These are phyloP conservation scores for Falco cherrug DNA, from an alignment of 2,797 vertebrate genomes.

Conservation along the genomic window DNA sequence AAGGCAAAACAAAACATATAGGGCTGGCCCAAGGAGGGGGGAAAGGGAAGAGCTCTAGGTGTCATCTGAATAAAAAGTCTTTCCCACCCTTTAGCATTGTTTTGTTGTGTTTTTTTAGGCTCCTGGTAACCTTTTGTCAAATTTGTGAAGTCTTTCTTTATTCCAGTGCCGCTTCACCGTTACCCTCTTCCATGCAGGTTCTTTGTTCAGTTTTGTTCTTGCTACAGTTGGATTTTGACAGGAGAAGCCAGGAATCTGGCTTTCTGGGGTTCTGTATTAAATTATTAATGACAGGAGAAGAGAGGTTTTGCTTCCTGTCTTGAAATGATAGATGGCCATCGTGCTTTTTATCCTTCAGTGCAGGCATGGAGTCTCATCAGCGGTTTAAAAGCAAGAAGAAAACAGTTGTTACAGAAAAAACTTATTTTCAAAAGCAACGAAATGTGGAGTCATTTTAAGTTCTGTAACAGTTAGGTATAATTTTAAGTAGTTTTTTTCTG, in stretches of 20 bases:
- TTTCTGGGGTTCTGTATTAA: background rate
- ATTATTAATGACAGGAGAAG: background rate
- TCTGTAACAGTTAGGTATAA: background rate
- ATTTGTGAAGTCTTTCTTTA: background rate
- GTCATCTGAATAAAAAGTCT: background rate
- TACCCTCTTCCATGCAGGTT: background rate
- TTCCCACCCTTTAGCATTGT: background rate
- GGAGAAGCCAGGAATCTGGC: background rate
- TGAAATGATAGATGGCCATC: background rate
- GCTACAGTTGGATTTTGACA: background rate
- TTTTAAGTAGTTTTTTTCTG: background rate
- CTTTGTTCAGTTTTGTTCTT: background rate
- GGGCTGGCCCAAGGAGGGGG: background rate
- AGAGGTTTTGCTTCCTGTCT: background rate
- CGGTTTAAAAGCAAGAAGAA: background rate
- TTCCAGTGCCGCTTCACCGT: background rate
- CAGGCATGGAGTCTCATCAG: background rate
- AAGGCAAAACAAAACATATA: background rate
- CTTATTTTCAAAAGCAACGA: background rate
- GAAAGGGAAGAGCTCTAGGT: background rate
- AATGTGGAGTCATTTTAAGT: background rate
- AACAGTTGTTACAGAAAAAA: background rate
- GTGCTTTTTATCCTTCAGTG: background rate
- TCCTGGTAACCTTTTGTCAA: background rate
- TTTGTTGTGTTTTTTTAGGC: background rate